Percentiles rank a stretch among this genome's conserved stretches.
Evolutionary conservation across 2,113 vertebrate species (phyloP).

Genomic region (Periophthalmus modestus): DNA sequence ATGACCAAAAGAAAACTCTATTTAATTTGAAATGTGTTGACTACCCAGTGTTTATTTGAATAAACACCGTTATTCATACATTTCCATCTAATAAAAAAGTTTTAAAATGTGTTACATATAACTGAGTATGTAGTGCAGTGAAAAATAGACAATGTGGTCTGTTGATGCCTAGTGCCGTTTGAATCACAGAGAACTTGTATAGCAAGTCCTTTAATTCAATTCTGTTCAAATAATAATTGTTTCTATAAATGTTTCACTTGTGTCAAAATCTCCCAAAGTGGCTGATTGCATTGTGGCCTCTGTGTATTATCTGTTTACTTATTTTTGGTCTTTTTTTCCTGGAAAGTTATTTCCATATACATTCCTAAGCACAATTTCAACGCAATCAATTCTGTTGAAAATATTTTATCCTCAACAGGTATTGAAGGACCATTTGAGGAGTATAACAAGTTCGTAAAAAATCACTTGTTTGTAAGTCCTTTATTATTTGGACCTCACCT

Average conservation of each 20-base stretch:
- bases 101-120: neutral
- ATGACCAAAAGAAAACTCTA: too few relatives aligned
- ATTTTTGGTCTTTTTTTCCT: constrained; percentile 65
- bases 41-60: too few relatives aligned
- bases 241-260: neutral
- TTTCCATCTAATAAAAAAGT: too few relatives aligned
- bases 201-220: neutral
- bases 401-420: constrained; percentile 85
- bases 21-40: too few relatives aligned
- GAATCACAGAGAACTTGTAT: neutral
- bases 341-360: constrained; percentile 71
- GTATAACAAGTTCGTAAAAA: constrained; percentile 83
- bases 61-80: too few relatives aligned
- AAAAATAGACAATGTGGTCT: neutral
- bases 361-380: constrained; percentile 70
- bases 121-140: neutral
- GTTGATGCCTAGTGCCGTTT: neutral
- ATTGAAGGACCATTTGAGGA: constrained; percentile 84
- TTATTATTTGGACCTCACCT: constrained; percentile 83
- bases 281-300: constrained; percentile 38
- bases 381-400: constrained; percentile 78
- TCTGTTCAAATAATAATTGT: neutral
- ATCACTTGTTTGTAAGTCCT: constrained; percentile 84
- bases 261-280: constrained; percentile 13
- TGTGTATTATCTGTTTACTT: constrained; percentile 56